A percentile compares a stretch with the other conserved stretches of the same genome.
phyloP scores from a whole-genome alignment of 2,113 vertebrate genomes.

The Perca flavescens region DNA sequence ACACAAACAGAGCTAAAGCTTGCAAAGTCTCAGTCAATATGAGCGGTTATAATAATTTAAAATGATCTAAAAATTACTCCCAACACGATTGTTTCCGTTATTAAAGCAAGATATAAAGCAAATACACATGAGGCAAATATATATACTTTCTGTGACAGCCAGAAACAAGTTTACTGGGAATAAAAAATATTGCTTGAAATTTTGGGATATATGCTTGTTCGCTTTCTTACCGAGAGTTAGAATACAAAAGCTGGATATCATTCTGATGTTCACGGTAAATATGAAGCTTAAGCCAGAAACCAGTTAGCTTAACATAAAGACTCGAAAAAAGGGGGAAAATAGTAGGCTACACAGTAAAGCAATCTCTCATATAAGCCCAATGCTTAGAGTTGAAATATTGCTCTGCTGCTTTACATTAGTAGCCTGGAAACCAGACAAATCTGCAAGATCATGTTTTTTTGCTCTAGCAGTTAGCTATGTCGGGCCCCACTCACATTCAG shows the following conservation, averaged over 20 bases:
- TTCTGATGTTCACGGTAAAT: background rate
- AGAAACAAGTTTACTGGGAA: background rate
- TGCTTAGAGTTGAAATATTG: slow-evolving; percentile 20
- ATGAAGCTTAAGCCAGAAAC: background rate
- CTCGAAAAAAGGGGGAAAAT: too few relatives aligned
- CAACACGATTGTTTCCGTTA: background rate
- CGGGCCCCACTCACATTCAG: too few relatives aligned
- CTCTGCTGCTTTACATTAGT: background rate
- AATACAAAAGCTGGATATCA: background rate
- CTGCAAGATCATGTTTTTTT: too few relatives aligned
- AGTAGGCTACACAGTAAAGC: background rate
- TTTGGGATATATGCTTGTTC: background rate
- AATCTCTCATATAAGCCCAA: background rate
- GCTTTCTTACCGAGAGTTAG: background rate
- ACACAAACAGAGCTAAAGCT: background rate
- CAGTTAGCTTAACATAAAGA: background rate
- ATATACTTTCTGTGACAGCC: background rate
- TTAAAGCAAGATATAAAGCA: background rate
- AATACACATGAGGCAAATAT: background rate
- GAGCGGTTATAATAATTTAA: background rate
- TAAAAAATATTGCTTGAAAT: background rate
- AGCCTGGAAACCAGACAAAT: too few relatives aligned
- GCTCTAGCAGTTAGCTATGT: too few relatives aligned
- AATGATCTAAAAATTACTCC: background rate
- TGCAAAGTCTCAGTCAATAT: background rate